These are phyloP conservation scores for Bursaphelenchus okinawaensis DNA, from an alignment of 2,888 invertebrate species.

Conservation along the genomic window DNA sequence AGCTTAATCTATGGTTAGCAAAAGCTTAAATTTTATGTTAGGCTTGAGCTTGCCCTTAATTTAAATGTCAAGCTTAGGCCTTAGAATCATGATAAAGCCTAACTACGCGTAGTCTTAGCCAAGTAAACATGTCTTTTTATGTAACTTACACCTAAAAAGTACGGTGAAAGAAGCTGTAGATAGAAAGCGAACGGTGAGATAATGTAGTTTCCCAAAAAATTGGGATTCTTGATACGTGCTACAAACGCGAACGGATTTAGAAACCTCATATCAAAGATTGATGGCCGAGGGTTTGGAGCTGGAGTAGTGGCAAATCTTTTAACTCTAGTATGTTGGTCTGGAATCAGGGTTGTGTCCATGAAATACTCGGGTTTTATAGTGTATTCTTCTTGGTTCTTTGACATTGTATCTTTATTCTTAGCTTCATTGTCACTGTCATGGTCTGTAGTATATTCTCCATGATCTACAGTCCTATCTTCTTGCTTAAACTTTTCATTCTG, in stretches of 20 bases:
- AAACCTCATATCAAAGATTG: background rate
- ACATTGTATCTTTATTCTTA: too few relatives aligned
- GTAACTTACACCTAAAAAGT: background rate
- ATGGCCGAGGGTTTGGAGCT: background rate
- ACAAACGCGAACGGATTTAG: conserved; percentile 4
- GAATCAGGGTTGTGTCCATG: background rate
- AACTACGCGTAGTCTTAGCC: too few relatives aligned
- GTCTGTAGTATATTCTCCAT: too few relatives aligned
- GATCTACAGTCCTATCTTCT: too few relatives aligned
- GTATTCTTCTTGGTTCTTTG: background rate
- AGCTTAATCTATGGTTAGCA: too few relatives aligned
- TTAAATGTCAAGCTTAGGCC: too few relatives aligned
- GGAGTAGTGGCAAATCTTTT: background rate
- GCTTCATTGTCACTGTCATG: too few relatives aligned
- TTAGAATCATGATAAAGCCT: too few relatives aligned
- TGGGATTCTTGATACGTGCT: conserved; percentile 7
- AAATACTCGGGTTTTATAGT: background rate
- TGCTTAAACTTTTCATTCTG: too few relatives aligned
- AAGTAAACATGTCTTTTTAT: too few relatives aligned
- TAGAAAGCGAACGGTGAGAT: background rate
- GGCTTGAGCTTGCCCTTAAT: too few relatives aligned
- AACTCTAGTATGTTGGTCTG: background rate
- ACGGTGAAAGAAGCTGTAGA: background rate
- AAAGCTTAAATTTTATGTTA: too few relatives aligned
- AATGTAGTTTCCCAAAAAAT: conserved; percentile 8